These are phyloP conservation scores for Ochropleura leucogaster DNA, from an alignment of 2,888 invertebrate genomes.

Conservation along the genomic window DNA sequence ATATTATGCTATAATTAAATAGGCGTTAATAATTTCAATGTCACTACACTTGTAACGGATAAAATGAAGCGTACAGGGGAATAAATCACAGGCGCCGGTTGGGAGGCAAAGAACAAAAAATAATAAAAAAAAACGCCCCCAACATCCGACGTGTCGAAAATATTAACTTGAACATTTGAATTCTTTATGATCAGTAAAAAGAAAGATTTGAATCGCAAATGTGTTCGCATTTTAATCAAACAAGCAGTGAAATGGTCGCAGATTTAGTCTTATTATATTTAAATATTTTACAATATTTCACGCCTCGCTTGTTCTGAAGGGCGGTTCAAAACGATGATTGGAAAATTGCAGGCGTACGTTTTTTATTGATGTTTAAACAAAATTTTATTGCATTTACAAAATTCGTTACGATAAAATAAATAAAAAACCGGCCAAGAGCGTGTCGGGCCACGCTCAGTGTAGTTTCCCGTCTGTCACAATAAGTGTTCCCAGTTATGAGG, in stretches of 20 bases:
- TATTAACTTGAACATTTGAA: slow-evolving; percentile 88
- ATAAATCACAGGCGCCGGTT: slow-evolving; percentile 76
- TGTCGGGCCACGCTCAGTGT: too few species aligned
- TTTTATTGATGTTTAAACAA: slow-evolving; percentile 22
- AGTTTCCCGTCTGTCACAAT: too few species aligned
- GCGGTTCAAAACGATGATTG: slow-evolving; percentile 32
- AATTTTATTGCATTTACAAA: slow-evolving; percentile 19
- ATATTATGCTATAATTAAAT: slow-evolving; percentile 61
- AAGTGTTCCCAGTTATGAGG: too few species aligned
- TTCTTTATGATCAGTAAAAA: slow-evolving; percentile 90
- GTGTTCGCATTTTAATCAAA: slow-evolving; percentile 88
- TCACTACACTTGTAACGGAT: slow-evolving; percentile 68
- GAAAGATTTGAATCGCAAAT: slow-evolving; percentile 89
- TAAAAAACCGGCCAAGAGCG: too few species aligned
- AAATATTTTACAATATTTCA: slow-evolving; percentile 61
- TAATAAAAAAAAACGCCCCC: slow-evolving; percentile 66
- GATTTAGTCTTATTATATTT: slow-evolving; percentile 67
- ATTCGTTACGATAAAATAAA: slow-evolving; percentile 8
- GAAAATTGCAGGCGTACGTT: slow-evolving; percentile 34
- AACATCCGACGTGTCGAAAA: slow-evolving; percentile 85
- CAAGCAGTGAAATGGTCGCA: slow-evolving; percentile 70
- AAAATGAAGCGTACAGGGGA: slow-evolving; percentile 72
- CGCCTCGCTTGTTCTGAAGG: slow-evolving; percentile 11
- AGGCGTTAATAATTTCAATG: slow-evolving; percentile 64
- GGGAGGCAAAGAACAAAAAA: slow-evolving; percentile 66